A percentile compares a stretch with the other conserved stretches of the same genome.
Conservation (phyloP, 2,797 vertebrate genomes). For the Pitangus sulphuratus region DNA sequence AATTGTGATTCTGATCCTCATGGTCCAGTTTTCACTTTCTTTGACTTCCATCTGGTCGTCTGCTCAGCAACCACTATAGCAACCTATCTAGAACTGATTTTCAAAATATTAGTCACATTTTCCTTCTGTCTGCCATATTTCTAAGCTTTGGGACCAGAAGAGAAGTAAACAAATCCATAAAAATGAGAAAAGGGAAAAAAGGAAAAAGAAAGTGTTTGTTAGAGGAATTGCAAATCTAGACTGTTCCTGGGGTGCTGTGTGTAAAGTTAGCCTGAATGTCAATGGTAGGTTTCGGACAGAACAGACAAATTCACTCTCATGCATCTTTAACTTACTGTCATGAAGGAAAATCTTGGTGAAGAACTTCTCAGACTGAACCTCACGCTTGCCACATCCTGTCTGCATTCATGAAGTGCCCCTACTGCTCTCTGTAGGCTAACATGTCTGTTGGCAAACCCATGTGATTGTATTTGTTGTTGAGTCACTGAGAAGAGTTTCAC, state of each 20-base stretch:
- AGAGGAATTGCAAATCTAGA: background rate
- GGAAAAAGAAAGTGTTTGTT: background rate
- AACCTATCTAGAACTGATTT: constrained; percentile 43
- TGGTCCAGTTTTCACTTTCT: background rate
- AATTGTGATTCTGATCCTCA: background rate
- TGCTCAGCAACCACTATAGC: background rate
- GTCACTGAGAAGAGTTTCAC: background rate
- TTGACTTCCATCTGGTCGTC: background rate
- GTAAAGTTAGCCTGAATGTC: background rate
- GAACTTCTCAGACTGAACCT: background rate
- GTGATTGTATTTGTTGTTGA: background rate
- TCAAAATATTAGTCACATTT: constrained; percentile 61
- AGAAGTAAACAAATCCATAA: constrained; percentile 16
- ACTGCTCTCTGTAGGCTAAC: background rate
- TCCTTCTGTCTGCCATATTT: constrained; percentile 62
- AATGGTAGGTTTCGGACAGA: background rate
- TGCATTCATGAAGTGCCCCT: background rate
- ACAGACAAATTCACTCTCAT: background rate
- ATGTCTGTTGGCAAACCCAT: background rate
- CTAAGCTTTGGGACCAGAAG: constrained; percentile 62
- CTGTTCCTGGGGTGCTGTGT: background rate
- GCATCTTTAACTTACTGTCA: background rate
- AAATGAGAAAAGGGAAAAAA: background rate
- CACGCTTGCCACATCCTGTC: background rate
- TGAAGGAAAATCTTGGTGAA: rapidly evolving